Evolutionary conservation across 1,140 invertebrate genomes (phyloP), one percentile per base, ranked within the genome.

Genomic region (Chironomus tepperi): DNA sequence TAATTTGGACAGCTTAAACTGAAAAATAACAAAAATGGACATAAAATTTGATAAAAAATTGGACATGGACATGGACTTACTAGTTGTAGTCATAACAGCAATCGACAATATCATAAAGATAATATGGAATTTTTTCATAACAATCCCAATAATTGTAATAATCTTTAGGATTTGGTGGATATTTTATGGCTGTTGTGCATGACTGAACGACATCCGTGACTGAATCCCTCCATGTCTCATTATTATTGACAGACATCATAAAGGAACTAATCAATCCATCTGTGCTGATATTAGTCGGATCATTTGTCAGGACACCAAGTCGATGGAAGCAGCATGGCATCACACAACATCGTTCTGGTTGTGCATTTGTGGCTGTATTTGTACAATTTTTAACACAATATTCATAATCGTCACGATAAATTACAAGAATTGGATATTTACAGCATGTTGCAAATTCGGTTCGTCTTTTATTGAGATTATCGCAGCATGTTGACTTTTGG

Each of bases 81-180:
- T 15, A 57, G n/a, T 57, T 57, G n/a, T 57, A 57, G 15, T 57
- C 47, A 57, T 57, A 57, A 57, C 12, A 12, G n/a, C 47, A 57
- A 57, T 57, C 47, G 3, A 57, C 10, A 57, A 57, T 57, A 3
- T 57, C 47, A 57, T 57, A 57, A 15, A 57, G 15, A 57, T 57
- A 57, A 12, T 15, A n/a, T 5, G 47, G 47, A 57, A 57, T 57
- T 57, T 57, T 12, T 57, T 57, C 47, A 57, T n/a, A 57, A 57
- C 47, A 57, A 57, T 57, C 47, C 47, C 47, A 57, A 57, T 57
- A 57, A 15, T 57, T 57, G 5, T 57, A n/a, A 57, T 57, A 57
- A 57, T 57, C 47, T n/a, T 57, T n/a, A 57, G 47, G n/a, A 57
- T 5, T 57, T 57, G 47, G 47, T n/a, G 47, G 47, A n/a, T 57